Evolutionary conservation across 2,797 vertebrate genomes (phyloP).

Genomic region (Euphonia xanthogaster): DNA sequence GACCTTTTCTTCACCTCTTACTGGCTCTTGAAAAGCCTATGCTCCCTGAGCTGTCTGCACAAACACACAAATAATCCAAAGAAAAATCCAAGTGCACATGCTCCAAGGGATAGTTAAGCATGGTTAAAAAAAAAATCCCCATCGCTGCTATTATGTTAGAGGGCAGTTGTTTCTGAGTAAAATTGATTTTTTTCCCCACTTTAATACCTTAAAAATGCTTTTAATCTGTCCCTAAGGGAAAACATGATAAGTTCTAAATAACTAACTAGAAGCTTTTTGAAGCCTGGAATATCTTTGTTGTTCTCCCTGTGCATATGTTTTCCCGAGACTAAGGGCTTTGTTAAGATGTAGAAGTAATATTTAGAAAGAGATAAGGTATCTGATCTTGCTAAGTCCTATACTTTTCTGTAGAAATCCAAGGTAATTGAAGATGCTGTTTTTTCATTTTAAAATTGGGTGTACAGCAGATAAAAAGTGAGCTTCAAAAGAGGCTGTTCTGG

Average conservation of each 20-base stretch:
- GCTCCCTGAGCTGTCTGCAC: neutral
- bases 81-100: constrained; percentile 1
- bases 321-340: neutral
- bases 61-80: constrained; percentile 23
- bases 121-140: neutral
- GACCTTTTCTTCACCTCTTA: constrained; percentile 38
- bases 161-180: neutral
- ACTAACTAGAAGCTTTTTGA: neutral
- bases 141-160: neutral
- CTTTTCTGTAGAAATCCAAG: neutral
- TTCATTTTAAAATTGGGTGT: neutral
- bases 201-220: constrained; percentile 4
- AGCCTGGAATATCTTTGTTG: neutral
- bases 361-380: neutral
- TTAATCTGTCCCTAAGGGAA: neutral
- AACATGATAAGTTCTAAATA: neutral
- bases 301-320: neutral
- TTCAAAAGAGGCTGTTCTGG: neutral
- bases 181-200: neutral
- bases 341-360: neutral
- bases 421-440: neutral
- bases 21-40: neutral
- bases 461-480: neutral
- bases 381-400: neutral
- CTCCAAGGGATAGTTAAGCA: neutral